Evolutionary conservation across 2,113 vertebrate species (phyloP), one percentile per base, ranked within the genome.

Genomic region (Pygoscelis adeliae): DNA sequence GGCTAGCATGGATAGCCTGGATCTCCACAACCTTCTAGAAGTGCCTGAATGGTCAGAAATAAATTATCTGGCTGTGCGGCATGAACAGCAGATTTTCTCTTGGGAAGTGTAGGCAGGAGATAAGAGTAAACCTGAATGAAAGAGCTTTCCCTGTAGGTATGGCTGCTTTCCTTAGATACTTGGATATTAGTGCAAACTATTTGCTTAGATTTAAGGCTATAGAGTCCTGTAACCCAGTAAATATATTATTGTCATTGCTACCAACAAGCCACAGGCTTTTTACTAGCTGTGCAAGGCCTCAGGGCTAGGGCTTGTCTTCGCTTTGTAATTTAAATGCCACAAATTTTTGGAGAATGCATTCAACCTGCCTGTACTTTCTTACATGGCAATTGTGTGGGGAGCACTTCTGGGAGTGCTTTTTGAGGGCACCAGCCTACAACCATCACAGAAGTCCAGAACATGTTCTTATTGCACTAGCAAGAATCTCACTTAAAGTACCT

Each of bases 401-500:
- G 6, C 5, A 6, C 15, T 69, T 58, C 36, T n/a, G 46, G 26
- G 26, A 71, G 36, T 22, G 30, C 2, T 74, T 93, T 62, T 74
- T 50, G 16, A 5, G 11, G 6, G 6, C 34, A 46, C 12, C 18
- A 84, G 18, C 7, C 27, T 72, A 18, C 13, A 73, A 4, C 8
- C 26, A 61, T 27, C 1, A 3, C 22, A 78, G 22, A 69, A 38
- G 0, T 0, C 49, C 40, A 73, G 36, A 65, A 69, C 3, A 6
- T 6, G 3, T 65, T 85, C 22, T 56, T 65, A n/a, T 4, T 19
- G 3, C 10, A n/a, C 5, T 63, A 25, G 27, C 27, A 90, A 84
- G n/a, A 63, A 36, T 21, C 18, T 53, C 23, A 44, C 12, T 53
- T 80, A 15, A 59, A 72, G 18, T 40, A 80, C 7, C 13, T 56